phyloP scores from a whole-genome alignment of 2,888 invertebrate species.

The Rhingia rostrata region DNA sequence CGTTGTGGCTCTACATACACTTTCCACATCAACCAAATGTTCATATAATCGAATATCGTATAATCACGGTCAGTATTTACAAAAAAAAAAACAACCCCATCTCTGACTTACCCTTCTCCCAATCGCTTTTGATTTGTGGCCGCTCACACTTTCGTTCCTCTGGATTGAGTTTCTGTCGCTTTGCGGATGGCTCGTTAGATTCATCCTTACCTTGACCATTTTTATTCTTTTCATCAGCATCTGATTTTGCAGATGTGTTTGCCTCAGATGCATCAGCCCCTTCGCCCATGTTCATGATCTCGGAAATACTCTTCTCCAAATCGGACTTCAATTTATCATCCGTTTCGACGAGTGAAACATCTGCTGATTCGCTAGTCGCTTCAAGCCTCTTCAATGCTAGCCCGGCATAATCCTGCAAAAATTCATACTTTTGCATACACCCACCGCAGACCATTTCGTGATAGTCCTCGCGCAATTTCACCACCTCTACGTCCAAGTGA shows the following conservation, averaged over 20 bases:
- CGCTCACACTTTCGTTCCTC: slow-evolving; percentile 75
- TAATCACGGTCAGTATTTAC: not conserved
- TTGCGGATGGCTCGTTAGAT: slow-evolving; percentile 75
- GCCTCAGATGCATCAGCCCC: slow-evolving; percentile 25
- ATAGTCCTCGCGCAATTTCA: slow-evolving; percentile 85
- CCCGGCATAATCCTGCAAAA: slow-evolving; percentile 88
- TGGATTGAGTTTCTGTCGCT: slow-evolving; percentile 76
- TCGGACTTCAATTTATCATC: slow-evolving; percentile 79
- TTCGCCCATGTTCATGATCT: slow-evolving; percentile 79
- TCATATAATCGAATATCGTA: no score
- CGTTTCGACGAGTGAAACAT: slow-evolving; percentile 76
- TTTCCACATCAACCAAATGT: no score
- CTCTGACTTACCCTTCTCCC: slow-evolving; percentile 75
- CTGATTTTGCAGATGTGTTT: slow-evolving; percentile 17
- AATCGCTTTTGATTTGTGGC: slow-evolving; percentile 75
- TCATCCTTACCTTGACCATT: slow-evolving; percentile 6
- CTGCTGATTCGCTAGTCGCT: slow-evolving; percentile 75
- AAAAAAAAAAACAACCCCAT: not conserved
- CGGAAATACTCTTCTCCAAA: slow-evolving; percentile 79
- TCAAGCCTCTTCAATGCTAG: slow-evolving; percentile 79
- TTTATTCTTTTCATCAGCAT: not conserved
- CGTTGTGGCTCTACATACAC: no score
- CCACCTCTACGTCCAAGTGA: slow-evolving; percentile 87
- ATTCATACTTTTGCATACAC: slow-evolving; percentile 90
- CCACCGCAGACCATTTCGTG: slow-evolving; percentile 92